Conservation (phyloP, 2,113 vertebrate species). For the Phyllostomus hastatus region DNA sequence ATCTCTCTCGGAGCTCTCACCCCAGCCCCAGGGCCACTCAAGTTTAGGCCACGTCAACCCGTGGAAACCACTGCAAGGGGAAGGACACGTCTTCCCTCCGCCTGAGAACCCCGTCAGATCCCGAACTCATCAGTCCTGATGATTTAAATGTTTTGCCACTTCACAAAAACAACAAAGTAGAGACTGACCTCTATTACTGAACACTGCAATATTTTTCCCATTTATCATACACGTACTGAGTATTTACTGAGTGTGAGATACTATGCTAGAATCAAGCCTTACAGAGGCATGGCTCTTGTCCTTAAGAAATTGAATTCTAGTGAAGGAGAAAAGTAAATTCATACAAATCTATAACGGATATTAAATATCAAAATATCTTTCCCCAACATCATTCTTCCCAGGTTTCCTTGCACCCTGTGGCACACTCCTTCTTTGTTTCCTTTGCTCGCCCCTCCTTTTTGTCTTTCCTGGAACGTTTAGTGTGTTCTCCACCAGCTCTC, state of each 20-base stretch:
- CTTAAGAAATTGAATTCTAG: neutral
- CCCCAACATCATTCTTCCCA: neutral
- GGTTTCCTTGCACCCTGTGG: neutral
- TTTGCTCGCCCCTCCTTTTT: neutral
- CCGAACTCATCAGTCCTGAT: neutral
- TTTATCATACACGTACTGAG: neutral
- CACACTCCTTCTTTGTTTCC: neutral
- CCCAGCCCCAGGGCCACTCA: neutral
- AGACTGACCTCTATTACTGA: neutral
- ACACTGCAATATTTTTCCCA: neutral
- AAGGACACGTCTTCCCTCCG: neutral
- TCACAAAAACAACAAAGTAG: neutral
- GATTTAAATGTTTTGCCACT: neutral
- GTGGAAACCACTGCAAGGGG: neutral
- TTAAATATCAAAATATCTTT: neutral
- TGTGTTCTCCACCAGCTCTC: neutral
- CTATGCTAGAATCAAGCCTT: neutral
- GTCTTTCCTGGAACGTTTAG: neutral
- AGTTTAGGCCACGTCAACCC: neutral
- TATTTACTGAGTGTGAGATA: neutral
- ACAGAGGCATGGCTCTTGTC: neutral
- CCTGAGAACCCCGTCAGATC: neutral
- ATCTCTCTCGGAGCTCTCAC: conserved; percentile 1
- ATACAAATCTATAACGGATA: neutral
- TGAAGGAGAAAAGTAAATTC: neutral